Evolutionary conservation across 1,140 invertebrate genomes (phyloP), one percentile per base, ranked within the genome.

Genomic region (Bombus haemorrhoidalis): DNA sequence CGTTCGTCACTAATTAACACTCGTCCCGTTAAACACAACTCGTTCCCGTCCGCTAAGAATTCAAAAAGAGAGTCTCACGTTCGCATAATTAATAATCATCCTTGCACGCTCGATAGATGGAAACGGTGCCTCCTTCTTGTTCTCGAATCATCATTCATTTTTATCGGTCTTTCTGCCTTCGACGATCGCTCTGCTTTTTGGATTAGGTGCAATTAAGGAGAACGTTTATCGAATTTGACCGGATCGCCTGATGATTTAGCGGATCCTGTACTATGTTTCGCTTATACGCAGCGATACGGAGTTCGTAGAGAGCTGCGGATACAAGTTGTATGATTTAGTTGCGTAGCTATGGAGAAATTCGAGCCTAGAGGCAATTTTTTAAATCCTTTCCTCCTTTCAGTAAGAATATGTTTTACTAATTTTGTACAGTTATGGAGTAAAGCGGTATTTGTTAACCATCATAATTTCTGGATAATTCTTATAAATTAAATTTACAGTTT

Each of bases 1-100:
- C 43, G 53, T 73, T 59, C 57, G 57, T 68, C 43, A 34, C 22
- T 85, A 81, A 85, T 81, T 81, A 75, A 81, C 71, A 43, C 79
- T 74, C 69, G 69, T 74, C 2, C 25, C 59, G 47, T 85, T 81
- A 75, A 34, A 81, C 32, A 39, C 39, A 41, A 47, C 47, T 43
- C 64, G 18, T 69, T 66, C 6, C 34, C 15, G 15, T 22, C 15
- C 10, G 25, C 28, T 22, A 25, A 2, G 62, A 71, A 79, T 79
- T 84, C 53, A 39, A 79, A 53, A 15, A 71, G 28, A n/a, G 34
- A 22, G 28, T 15, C 15, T 6, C 81, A 9, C 37, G 57, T 83
- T 39, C 22, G 28, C n/a, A 9, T 78, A 83, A 83, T 78, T 77
- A 83, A 78, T 69, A 78, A 76, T 25, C 71, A 28, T 57, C 9